phyloP scores from a whole-genome alignment of 2,888 invertebrate species.

The Acrobasis consociella region DNA sequence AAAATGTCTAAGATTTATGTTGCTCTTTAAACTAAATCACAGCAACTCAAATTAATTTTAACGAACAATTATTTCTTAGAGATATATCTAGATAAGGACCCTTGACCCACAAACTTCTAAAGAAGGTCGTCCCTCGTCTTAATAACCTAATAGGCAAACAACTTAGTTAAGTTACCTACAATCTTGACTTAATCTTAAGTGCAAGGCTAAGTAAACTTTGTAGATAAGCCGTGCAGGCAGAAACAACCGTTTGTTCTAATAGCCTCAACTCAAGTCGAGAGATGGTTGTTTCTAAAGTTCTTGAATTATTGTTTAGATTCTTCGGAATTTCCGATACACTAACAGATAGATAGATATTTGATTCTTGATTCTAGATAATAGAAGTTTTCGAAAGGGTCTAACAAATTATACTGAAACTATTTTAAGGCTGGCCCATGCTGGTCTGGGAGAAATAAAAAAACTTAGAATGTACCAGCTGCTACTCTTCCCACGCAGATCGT shows the following conservation, averaged over 20 bases:
- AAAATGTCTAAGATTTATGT: too few species aligned
- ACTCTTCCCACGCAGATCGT: too few species aligned
- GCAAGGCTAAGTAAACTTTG: constrained; percentile 5
- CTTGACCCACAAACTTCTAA: neutral
- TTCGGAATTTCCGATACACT: neutral
- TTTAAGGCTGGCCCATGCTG: too few species aligned
- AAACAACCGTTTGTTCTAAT: neutral
- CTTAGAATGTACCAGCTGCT: too few species aligned
- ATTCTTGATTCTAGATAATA: too few species aligned
- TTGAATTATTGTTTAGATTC: constrained; percentile 4
- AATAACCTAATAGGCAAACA: constrained; percentile 10
- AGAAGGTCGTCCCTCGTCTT: constrained; percentile 1
- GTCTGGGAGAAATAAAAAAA: too few species aligned
- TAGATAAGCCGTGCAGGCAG: constrained; percentile 10
- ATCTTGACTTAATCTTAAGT: constrained; percentile 16
- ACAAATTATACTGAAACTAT: too few species aligned
- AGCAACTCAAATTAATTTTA: neutral
- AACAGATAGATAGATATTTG: neutral
- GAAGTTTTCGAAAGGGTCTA: too few species aligned
- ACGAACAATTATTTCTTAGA: neutral
- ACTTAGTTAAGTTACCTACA: constrained; percentile 4
- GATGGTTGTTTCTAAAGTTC: neutral
- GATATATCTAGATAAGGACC: constrained; percentile 1
- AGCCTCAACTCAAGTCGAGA: constrained; percentile 9
- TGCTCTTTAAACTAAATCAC: neutral